phyloP scores from a whole-genome alignment of 2,888 invertebrate genomes.

The Hyles lineata region DNA sequence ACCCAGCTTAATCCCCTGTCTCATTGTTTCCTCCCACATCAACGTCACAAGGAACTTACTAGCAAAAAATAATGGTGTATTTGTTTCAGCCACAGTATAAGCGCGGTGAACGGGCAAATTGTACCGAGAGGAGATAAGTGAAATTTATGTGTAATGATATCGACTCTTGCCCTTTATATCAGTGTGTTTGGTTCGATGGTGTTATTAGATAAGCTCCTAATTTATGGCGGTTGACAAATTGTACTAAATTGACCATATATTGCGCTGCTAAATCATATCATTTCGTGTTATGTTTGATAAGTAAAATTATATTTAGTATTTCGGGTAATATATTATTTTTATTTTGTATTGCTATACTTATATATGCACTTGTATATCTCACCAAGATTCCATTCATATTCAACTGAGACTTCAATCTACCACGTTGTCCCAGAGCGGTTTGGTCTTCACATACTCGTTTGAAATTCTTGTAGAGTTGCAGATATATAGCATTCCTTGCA shows the following conservation, averaged over 20 bases:
- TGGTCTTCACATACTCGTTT: no score
- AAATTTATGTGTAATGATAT: conserved; percentile 79
- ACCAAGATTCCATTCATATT: no score
- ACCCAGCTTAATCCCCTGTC: no score
- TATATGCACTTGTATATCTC: no score
- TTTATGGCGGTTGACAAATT: conserved; percentile 70
- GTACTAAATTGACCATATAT: conserved; percentile 65
- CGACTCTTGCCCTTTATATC: conserved; percentile 74
- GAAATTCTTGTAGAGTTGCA: no score
- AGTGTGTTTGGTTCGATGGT: conserved; percentile 73
- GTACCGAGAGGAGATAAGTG: conserved; percentile 74
- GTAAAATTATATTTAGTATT: no score
- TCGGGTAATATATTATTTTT: no score
- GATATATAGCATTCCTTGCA: no score
- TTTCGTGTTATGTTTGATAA: neutral
- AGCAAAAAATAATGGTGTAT: conserved; percentile 25
- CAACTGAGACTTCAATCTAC: no score
- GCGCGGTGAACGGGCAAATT: conserved; percentile 63
- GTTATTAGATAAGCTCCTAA: conserved; percentile 60
- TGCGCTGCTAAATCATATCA: conserved; percentile 37
- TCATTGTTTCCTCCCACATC: neutral
- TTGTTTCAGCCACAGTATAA: conserved; percentile 39
- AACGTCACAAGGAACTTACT: neutral
- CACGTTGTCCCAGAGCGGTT: no score
- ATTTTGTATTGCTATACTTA: no score